Conservation (phyloP, 1,140 invertebrate species). For the Lethrus apterus region DNA sequence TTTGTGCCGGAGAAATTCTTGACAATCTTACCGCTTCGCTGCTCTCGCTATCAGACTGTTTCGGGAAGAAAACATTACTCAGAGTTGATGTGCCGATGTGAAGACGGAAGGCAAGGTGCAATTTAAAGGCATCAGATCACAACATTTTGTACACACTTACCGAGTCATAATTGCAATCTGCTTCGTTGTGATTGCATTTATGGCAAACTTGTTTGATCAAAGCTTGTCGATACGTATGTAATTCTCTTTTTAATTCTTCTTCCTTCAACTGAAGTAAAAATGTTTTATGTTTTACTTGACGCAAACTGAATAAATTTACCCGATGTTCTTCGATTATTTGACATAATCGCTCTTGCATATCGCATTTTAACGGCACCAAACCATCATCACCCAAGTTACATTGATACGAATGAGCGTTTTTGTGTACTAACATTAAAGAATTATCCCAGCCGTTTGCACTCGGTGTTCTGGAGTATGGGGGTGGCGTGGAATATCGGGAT, state of each 20-base stretch:
- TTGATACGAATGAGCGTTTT: conserved; percentile 16
- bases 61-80: no score
- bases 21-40: no score
- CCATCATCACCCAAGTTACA: conserved; percentile 59
- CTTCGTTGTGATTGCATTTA: conserved; percentile 46
- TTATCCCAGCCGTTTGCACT: conserved; percentile 36
- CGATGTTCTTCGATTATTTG: conserved; percentile 73
- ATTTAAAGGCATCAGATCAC: no score
- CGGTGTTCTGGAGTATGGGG: conserved; percentile 38
- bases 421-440: conserved; percentile 16
- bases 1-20: no score
- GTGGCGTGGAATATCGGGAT: conserved; percentile 38
- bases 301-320: conserved; percentile 43
- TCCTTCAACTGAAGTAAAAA: conserved; percentile 51
- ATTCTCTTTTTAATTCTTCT: conserved; percentile 59
- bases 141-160: no score
- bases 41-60: no score
- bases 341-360: conserved; percentile 68
- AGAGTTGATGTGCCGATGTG: no score
- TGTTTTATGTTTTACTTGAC: neutral
- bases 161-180: conserved; percentile 51
- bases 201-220: conserved; percentile 66
- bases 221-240: conserved; percentile 61
- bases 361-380: conserved; percentile 66
- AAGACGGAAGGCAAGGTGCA: no score